Conservation (phyloP, 2,113 vertebrate species). For the Lates calcarifer region DNA sequence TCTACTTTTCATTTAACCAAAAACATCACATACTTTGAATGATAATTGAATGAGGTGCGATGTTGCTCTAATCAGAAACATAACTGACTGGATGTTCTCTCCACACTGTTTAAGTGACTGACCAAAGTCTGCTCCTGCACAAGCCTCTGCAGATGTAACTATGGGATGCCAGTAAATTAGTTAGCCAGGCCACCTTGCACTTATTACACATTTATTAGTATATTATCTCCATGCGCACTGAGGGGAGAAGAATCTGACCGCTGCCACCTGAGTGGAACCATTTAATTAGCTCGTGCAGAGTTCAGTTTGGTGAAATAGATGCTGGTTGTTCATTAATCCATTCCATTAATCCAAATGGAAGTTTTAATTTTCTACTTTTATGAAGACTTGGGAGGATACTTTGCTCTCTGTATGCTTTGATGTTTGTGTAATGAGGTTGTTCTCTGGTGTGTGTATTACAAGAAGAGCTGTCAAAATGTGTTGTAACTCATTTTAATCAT, state of each 20-base stretch:
- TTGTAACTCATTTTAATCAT: conserved; percentile 47
- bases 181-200: conserved; percentile 11
- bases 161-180: not conserved
- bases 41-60: not conserved
- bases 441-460: conserved; percentile 30
- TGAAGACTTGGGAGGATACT: conserved; percentile 17
- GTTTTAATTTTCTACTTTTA: conserved; percentile 37
- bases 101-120: conserved; percentile 28
- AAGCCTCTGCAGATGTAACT: conserved; percentile 20
- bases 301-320: conserved; percentile 8
- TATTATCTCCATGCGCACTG: conserved; percentile 25
- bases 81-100: not conserved
- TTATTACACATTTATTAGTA: conserved; percentile 32
- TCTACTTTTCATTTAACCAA: conserved; percentile 35
- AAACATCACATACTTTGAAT: conserved; percentile 5
- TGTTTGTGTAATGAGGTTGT: conserved; percentile 44
- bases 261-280: conserved; percentile 13
- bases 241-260: conserved; percentile 23
- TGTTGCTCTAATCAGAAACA: not conserved
- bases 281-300: conserved; percentile 33
- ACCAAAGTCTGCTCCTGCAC: conserved; percentile 40
- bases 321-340: conserved; percentile 12
- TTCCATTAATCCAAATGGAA: conserved; percentile 23
- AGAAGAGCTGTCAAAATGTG: conserved; percentile 34
- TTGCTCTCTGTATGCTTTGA: conserved; percentile 18